These are phyloP conservation scores for Neogale vison DNA, from an alignment of 2,113 vertebrate species.

Conservation along the genomic window DNA sequence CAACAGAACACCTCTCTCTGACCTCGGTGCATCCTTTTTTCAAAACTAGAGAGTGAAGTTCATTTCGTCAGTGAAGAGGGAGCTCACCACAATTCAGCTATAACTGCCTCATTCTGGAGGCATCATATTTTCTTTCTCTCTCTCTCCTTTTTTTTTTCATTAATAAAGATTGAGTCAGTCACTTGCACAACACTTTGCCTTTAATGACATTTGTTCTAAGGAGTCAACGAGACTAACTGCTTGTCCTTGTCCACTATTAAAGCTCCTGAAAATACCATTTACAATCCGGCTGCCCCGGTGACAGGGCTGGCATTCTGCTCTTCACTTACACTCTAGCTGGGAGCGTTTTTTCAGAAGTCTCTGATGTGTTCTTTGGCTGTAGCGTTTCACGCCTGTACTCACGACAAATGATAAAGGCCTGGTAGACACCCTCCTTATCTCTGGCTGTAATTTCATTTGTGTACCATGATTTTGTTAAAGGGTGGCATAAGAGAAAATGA, in stretches of 20 bases:
- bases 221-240: slow-evolving; percentile 65
- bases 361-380: background rate
- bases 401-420: background rate
- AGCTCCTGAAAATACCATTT: slow-evolving; percentile 69
- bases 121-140: slow-evolving; percentile 7
- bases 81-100: background rate
- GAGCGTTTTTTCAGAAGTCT: slow-evolving; percentile 61
- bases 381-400: slow-evolving; percentile 29
- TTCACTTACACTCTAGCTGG: slow-evolving; percentile 54
- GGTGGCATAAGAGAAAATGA: slow-evolving; percentile 43
- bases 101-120: slow-evolving; percentile 53
- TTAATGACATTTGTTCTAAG: slow-evolving; percentile 60
- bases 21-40: background rate
- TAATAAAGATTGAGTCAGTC: slow-evolving; percentile 47
- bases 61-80: slow-evolving; percentile 19
- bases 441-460: slow-evolving; percentile 52
- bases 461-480: slow-evolving; percentile 20
- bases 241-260: slow-evolving; percentile 53
- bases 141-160: slow-evolving; percentile 14
- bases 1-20: background rate
- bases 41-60: background rate
- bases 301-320: slow-evolving; percentile 48
- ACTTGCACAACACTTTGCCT: slow-evolving; percentile 55
- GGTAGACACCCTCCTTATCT: slow-evolving; percentile 41
- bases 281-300: background rate